Base-by-base conservation (phyloP, 2,888 invertebrate species). In the Schizotus pectinicornis region DNA sequence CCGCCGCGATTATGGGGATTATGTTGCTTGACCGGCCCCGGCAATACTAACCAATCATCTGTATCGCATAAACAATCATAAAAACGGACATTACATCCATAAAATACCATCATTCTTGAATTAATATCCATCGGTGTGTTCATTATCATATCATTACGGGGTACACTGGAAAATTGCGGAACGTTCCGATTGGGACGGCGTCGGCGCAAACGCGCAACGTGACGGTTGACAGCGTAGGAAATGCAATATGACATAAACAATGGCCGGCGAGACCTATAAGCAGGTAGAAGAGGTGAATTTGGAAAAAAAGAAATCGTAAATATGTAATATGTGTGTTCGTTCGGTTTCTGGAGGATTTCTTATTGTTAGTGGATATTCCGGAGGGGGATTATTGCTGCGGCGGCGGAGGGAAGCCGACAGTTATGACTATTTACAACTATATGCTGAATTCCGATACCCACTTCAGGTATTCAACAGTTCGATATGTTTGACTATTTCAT, bases 41-140 rank as follows among this genome's bases (percentile, higher is more conserved):
- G 72, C 72, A 70, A 78, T 79, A 76, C 72, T 77, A 79, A 80
- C 79, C 79, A 79, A 80, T 80, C 79, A 80, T 79, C 72, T 77
- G 76, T 75, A 79, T 73, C 79, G 69, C 79, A 80, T 80, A 80
- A 80, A 80, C 73, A 79, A 79, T 74, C 78, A 79, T 79, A 80
- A 79, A 79, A 78, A 73, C 74, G 68, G 77, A 78, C 79, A 67
- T 78, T 77, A 78, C 77, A 72, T 72, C 68, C 78, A 74, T 79
- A 78, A 79, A 79, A 75, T 78, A 76, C 77, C 72, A 78, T 78
- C 75, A 77, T 77, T 76, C 74, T 72, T 69, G 76, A 77, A 78
- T 77, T 78, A 78, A 78, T 77, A 76, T 67, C 71, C 74, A 70
- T 72, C 65, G 69, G 68, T 63, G 61, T 66, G 68, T 70, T 68